These are phyloP conservation scores for Pygocentrus nattereri DNA, from an alignment of 2,797 vertebrate genomes.

Conservation along the genomic window DNA sequence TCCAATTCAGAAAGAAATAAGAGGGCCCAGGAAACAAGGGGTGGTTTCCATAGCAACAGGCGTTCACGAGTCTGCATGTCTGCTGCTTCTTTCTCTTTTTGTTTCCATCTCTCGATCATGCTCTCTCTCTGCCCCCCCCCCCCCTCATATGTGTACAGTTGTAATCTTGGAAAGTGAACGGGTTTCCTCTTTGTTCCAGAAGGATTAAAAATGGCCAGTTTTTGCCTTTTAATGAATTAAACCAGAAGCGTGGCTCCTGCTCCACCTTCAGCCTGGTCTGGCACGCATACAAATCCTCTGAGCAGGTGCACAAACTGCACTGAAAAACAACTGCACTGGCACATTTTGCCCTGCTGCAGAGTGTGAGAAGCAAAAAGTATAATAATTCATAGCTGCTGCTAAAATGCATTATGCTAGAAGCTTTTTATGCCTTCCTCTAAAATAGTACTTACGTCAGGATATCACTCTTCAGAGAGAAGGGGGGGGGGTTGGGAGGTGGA, in stretches of 20 bases:
- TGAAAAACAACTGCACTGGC: not conserved
- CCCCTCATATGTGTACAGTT: not conserved
- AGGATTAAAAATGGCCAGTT: slow-evolving; percentile 26
- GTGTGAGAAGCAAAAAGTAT: not conserved
- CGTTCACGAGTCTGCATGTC: not conserved
- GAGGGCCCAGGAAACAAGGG: not conserved
- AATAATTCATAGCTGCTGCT: not conserved
- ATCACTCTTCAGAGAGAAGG: not conserved
- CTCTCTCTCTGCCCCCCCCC: not conserved
- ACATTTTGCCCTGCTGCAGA: not conserved
- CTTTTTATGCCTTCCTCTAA: not conserved
- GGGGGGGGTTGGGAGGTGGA: not conserved
- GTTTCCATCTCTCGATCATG: not conserved
- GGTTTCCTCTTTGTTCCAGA: not conserved
- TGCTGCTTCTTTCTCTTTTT: slow-evolving; percentile 1
- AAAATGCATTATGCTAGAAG: not conserved
- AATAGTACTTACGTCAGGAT: not conserved
- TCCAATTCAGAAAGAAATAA: slow-evolving; percentile 10
- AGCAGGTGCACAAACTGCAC: not conserved
- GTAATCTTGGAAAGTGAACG: slow-evolving; percentile 3
- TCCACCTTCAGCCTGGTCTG: not conserved
- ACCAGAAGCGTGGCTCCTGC: not conserved
- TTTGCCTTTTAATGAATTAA: slow-evolving; percentile 36
- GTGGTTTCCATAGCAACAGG: slow-evolving; percentile 48
- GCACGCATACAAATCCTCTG: not conserved